Conservation (phyloP, 2,888 invertebrate species). For the Dryobotodes eremita region DNA sequence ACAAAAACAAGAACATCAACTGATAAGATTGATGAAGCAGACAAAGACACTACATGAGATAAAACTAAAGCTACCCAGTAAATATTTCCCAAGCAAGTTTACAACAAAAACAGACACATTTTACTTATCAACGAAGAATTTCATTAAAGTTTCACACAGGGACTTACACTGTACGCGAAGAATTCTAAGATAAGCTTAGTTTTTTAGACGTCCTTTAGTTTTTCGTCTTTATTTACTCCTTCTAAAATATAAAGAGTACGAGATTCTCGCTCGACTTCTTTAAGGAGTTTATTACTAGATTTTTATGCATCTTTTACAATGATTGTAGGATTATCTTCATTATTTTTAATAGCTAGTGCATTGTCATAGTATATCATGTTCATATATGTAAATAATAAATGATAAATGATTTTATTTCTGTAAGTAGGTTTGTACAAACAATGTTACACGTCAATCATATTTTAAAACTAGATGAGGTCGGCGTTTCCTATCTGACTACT, state of each 20-base stretch:
- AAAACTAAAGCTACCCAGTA: slow-evolving; percentile 41
- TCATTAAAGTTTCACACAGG: slow-evolving; percentile 66
- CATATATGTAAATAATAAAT: no score
- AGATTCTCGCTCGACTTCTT: slow-evolving; percentile 31
- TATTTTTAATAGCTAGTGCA: neutral
- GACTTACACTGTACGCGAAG: slow-evolving; percentile 62
- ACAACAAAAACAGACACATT: slow-evolving; percentile 60
- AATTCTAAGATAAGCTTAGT: slow-evolving; percentile 69
- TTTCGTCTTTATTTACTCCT: slow-evolving; percentile 61
- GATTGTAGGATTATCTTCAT: neutral
- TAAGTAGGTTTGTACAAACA: no score
- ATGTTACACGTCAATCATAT: no score
- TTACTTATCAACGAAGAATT: slow-evolving; percentile 69
- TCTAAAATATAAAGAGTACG: slow-evolving; percentile 39
- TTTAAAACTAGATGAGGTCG: no score
- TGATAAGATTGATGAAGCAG: slow-evolving; percentile 16
- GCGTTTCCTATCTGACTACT: no score
- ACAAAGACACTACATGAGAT: slow-evolving; percentile 25
- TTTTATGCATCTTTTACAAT: slow-evolving; percentile 7
- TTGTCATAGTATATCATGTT: neutral
- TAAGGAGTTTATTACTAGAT: slow-evolving; percentile 8
- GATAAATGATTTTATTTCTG: no score
- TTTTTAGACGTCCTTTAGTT: slow-evolving; percentile 65
- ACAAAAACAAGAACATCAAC: neutral
- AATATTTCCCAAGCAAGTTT: slow-evolving; percentile 54